Conservation (phyloP, 2,797 vertebrate species). For the Todus mexicanus region DNA sequence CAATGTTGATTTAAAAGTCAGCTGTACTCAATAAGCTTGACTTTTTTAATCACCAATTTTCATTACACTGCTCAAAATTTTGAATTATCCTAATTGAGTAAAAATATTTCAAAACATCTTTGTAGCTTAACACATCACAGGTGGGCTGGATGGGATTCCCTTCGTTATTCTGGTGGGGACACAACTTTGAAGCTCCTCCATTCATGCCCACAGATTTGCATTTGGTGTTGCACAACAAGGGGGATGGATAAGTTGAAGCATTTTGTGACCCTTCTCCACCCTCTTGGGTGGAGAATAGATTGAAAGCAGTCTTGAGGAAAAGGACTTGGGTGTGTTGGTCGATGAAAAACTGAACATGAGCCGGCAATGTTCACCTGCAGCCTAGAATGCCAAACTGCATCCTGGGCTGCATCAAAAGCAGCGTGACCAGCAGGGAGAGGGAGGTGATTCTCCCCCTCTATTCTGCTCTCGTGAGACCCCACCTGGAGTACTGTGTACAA, state of each 20-base stretch:
- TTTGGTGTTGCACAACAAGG: neutral
- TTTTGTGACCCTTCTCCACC: too few relatives aligned
- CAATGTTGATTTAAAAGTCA: neutral
- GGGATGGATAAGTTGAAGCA: neutral
- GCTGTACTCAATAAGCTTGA: neutral
- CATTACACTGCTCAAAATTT: neutral
- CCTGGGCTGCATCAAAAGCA: too few relatives aligned
- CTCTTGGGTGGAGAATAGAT: too few relatives aligned
- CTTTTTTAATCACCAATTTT: neutral
- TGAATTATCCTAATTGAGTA: neutral
- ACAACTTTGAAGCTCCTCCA: neutral
- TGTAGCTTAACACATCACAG: neutral
- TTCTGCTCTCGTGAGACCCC: too few relatives aligned
- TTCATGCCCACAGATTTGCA: neutral
- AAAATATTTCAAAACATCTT: neutral
- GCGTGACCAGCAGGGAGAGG: too few relatives aligned
- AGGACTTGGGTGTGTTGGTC: too few relatives aligned
- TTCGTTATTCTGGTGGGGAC: neutral
- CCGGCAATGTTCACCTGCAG: too few relatives aligned
- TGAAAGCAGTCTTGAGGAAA: too few relatives aligned
- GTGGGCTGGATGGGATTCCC: neutral
- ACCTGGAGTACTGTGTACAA: too few relatives aligned
- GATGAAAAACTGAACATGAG: too few relatives aligned
- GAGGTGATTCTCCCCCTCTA: too few relatives aligned
- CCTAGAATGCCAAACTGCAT: too few relatives aligned